Percentiles rank a stretch among this genome's conserved stretches.
phyloP scores from a whole-genome alignment of 2,888 invertebrate species.

The Drosophila imparisetae region DNA sequence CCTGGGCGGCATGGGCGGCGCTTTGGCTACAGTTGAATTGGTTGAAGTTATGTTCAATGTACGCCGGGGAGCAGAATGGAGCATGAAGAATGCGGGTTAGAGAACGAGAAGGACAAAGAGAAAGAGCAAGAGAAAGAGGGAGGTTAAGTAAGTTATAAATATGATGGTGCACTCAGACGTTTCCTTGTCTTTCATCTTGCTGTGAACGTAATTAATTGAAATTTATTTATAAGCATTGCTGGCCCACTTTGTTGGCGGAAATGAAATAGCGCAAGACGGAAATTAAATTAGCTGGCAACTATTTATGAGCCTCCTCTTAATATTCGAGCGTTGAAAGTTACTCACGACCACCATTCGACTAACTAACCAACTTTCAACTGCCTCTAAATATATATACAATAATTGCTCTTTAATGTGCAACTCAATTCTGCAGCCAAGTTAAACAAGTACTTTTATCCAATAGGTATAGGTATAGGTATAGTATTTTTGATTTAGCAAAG shows the following conservation, averaged over 20 bases:
- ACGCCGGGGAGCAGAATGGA: background rate
- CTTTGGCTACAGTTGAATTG: constrained; percentile 47
- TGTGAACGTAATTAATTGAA: constrained; percentile 73
- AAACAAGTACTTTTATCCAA: background rate
- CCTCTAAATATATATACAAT: background rate
- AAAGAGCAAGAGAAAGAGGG: background rate
- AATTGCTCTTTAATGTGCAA: constrained; percentile 25
- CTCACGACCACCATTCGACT: constrained; percentile 1
- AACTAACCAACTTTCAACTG: constrained; percentile 15
- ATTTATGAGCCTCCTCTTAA: constrained; percentile 33
- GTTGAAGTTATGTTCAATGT: constrained; percentile 1
- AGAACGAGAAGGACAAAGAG: constrained; percentile 4
- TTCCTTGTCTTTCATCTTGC: constrained; percentile 28
- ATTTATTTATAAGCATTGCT: constrained; percentile 75
- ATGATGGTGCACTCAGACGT: constrained; percentile 51
- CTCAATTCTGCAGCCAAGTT: constrained; percentile 14
- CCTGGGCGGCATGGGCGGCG: constrained; percentile 87
- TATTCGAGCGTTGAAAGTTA: background rate
- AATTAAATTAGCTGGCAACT: constrained; percentile 70
- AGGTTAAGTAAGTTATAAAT: constrained; percentile 56
- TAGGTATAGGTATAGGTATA: background rate
- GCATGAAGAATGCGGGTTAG: background rate
- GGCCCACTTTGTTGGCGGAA: constrained; percentile 60
- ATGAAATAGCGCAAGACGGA: constrained; percentile 73
- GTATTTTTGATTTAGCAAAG: background rate